Base-by-base conservation (phyloP, 2,797 vertebrate species). In the Lithobates sylvaticus region DNA sequence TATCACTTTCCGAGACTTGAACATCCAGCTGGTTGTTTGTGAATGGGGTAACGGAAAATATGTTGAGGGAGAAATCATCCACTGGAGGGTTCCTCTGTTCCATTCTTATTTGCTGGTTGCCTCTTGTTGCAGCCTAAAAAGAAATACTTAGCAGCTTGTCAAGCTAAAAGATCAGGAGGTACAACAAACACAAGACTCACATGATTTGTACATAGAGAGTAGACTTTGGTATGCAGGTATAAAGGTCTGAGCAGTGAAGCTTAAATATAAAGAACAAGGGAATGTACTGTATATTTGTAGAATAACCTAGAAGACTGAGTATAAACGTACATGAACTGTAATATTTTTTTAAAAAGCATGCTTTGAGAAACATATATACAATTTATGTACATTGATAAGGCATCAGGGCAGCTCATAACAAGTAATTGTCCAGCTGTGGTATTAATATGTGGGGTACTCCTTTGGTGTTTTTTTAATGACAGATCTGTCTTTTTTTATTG, bases 1-100 rank as follows among this genome's bases (percentile, higher is more conserved):
- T 97, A 89, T 95, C 92, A 0, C 91, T 88, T 5, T 96, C 95
- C 5, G 94, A 94, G 77, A 94, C 91, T 23, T 90, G 83, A 74
- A 89, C 74, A 89, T 94, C 93, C 0, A 93, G 89, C 0, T 88
- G 80, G 39, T 89, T 93, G 70, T 89, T 89, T 15, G 92, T 88
- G 23, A 89, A 90, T n/a, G 92, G 91, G 34, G 89, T 77, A 44
- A 94, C 89, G 0, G 94, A 91, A 88, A 94, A 94, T 54, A 95
- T 91, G 4, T 92, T 94, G 83, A 91, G 54, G 61, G 93, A 89
- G 50, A 90, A 92, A 88, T 95, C 93, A 42, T 95, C 92, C 5
- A 85, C 26, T 12, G 0, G 83, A 44, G 42, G 89, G 82, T 84
- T 76, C 70, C 87, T 89, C 71, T 73, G 91, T 82, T 94, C 93